Conservation (phyloP, 2,113 vertebrate species). For the Prunella himalayana region DNA sequence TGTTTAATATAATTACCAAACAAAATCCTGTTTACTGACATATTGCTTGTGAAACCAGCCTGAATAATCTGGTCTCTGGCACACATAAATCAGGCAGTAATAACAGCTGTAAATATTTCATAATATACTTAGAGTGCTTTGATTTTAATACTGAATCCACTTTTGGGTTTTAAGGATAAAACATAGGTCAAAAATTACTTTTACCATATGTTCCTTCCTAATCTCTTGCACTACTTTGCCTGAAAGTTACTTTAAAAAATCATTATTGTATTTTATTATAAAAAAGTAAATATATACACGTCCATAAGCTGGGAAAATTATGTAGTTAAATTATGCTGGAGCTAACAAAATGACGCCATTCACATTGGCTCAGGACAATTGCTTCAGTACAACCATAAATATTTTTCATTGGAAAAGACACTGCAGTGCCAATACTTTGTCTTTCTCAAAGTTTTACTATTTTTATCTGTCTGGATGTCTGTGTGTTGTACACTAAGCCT, state of each 20-base stretch:
- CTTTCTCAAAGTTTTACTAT: constrained; percentile 5
- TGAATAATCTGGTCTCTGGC: constrained; percentile 67
- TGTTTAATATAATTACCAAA: constrained; percentile 63
- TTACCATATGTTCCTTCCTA: constrained; percentile 51
- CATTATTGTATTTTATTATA: constrained; percentile 2
- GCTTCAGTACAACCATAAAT: background rate
- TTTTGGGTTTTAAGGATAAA: constrained; percentile 56
- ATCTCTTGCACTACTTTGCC: constrained; percentile 16
- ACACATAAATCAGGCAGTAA: constrained; percentile 59
- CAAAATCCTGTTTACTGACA: constrained; percentile 67
- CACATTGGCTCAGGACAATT: background rate
- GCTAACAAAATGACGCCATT: background rate
- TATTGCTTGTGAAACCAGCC: constrained; percentile 55
- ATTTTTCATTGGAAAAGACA: constrained; percentile 3
- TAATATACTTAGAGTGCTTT: constrained; percentile 61
- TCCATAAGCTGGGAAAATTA: constrained; percentile 4
- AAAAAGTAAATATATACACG: background rate
- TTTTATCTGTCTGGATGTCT: background rate
- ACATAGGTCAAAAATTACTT: constrained; percentile 25
- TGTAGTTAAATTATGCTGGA: constrained; percentile 45
- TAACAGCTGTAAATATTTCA: constrained; percentile 70
- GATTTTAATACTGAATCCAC: constrained; percentile 62
- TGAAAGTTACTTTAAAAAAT: constrained; percentile 20
- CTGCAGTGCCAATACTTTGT: background rate
- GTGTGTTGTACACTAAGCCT: background rate